phyloP scores from a whole-genome alignment of 2,113 vertebrate genomes.

The Meles meles region DNA sequence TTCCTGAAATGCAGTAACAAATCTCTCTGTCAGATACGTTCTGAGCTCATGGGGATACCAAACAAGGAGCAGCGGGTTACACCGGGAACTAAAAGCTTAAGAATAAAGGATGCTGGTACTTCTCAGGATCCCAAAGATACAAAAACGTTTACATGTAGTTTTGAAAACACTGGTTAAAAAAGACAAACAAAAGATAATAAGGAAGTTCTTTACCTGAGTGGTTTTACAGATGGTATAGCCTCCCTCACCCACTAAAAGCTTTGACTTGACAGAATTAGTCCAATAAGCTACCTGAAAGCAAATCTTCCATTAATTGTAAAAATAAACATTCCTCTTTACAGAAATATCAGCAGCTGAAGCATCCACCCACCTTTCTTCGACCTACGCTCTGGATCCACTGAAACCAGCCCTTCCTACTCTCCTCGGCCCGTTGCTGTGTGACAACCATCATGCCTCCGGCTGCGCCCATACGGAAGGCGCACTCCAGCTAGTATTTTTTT shows the following conservation, averaged over 20 bases:
- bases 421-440: not conserved
- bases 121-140: not conserved
- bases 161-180: not conserved
- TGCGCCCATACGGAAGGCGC: not conserved
- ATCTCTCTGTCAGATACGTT: conserved; percentile 24
- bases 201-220: not conserved
- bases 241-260: not conserved
- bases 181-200: not conserved
- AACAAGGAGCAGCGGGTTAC: not conserved
- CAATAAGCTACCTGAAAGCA: not conserved
- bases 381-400: not conserved
- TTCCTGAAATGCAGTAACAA: conserved; percentile 37
- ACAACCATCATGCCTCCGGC: not conserved
- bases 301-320: not conserved
- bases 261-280: not conserved
- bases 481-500: not conserved
- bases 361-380: not conserved
- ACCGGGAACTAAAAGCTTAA: conserved; percentile 10
- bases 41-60: not conserved
- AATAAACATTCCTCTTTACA: not conserved
- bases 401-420: not conserved
- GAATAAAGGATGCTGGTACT: not conserved
- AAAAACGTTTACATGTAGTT: not conserved
- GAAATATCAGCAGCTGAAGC: not conserved
- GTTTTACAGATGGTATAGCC: not conserved